Evolutionary conservation across 2,888 invertebrate genomes (phyloP), one percentile per base, ranked within the genome.

Genomic region (Cheilosia variabilis): DNA sequence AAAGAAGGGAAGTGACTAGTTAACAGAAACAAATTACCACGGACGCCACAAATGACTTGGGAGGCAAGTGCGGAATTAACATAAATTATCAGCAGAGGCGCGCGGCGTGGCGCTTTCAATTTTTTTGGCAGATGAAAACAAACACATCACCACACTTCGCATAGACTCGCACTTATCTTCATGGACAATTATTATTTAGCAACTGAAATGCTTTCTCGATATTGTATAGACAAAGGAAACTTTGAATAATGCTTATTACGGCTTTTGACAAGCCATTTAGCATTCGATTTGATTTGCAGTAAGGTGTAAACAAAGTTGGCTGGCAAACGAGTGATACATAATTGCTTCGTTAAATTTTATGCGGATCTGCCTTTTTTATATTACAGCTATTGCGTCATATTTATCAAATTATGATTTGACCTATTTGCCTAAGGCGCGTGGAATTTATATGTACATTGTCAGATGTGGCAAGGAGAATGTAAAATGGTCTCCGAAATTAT

Each of bases 71-170:
- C 41, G 27, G 41, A 72, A 82, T 77, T 77, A 55, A 22, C 77
- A 78, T 82, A 77, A 72, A 82, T 77, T 82, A 77, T 77, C 69
- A 55, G 50, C 22, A 34, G 43, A 27, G 34, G 45, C 27, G 41
- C 19, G 41, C 19, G 47, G 37, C 17, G 41, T 68, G 72, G 72
- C 55, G 82, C 77, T 66, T 72, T 62, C 10, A 55, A 72, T 43
- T 52, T 66, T 27, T 66, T 69, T 53, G 62, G 27, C 53, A 62
- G 41, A 58, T 6, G 34, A 27, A 53, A 27, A 53, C 22, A 24
- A 52, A 19, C 3, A 24, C 6, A 41, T 27, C 27, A 27, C 1
- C 9, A 9, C 31, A 34, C 31, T 34, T 7, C 31, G 4, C 10
- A 55, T n/a, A 66, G 45, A 19, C 45, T 47, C 34, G 52, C 58